Base-by-base conservation (phyloP, 2,888 invertebrate species). In the Microctonus brassicae region DNA sequence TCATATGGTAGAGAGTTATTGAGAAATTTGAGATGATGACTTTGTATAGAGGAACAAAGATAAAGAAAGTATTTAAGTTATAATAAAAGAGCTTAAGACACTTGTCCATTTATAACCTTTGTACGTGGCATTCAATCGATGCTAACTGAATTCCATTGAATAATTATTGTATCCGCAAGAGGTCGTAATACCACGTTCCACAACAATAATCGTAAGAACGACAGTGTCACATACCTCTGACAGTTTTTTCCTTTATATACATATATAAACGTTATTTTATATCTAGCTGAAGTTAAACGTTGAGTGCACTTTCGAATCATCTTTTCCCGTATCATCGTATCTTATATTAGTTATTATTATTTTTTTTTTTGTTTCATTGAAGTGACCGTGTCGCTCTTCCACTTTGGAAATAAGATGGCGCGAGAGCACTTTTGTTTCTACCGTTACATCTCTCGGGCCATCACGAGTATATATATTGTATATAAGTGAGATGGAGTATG, bases 361-460 rank as follows among this genome's bases (percentile, higher is more conserved):
- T 52, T 58, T 20, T 39, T 24, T 58, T 64, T 52, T 60, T 57
- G 22, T n/a, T n/a, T 29, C 17, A 47, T 47, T 42, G 24, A 13
- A n/a, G 47, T 26, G 26, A 33, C 17, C 26, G 29, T 26, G 36
- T 22, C 24, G 10, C n/a, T 60, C 17, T 34, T 34, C 20, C 22
- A 7, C 34, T 33, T 60, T 33, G 9, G 34, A 33, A 36, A 33
- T 60, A 22, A 47, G 10, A 42, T 63, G 63, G 63, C 62, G 64
- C 55, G 64, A 24, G 55, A 70, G 63, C 47, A 65, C 65, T 70
- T 58, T 70, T 70, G 70, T 70, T 69, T 70, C 60, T 70, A 70
- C 70, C 70, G 70, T 70, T 70, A 70, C 64, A 62, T 39, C 63
- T 70, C 33, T 34, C 34, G 47, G 70, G 47, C 58, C 55, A 55